Evolutionary conservation across 2,888 invertebrate genomes (phyloP).

Genomic region (Maniola hyperantus): DNA sequence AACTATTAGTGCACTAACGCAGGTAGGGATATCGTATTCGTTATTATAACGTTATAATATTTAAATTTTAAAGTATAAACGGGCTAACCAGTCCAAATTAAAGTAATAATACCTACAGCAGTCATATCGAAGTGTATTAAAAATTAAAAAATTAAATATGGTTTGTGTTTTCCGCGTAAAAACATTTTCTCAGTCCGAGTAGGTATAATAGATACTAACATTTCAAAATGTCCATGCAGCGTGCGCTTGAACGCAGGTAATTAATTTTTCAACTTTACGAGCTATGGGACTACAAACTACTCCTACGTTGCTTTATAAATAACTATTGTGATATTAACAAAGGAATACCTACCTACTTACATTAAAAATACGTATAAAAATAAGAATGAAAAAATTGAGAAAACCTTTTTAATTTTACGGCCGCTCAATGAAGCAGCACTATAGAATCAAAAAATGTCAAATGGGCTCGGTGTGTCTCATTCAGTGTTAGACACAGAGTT

Average conservation of each 20-base stretch:
- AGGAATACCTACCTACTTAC: background rate
- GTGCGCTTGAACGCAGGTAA: slow-evolving; percentile 20
- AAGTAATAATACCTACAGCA: background rate
- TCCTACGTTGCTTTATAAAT: slow-evolving; percentile 27
- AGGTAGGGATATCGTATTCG: too few relatives aligned
- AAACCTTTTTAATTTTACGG: background rate
- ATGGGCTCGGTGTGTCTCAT: too few relatives aligned
- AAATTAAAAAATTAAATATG: too few relatives aligned
- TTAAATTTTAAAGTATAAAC: background rate
- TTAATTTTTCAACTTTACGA: slow-evolving; percentile 34
- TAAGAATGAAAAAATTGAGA: background rate
- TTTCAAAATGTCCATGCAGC: slow-evolving; percentile 24
- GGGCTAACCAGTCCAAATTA: background rate
- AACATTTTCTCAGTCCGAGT: slow-evolving; percentile 24
- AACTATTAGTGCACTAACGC: too few relatives aligned
- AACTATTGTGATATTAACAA: slow-evolving; percentile 29
- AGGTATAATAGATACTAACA: slow-evolving; percentile 17
- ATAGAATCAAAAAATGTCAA: too few relatives aligned
- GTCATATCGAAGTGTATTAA: background rate
- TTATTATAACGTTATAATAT: too few relatives aligned
- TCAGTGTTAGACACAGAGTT: too few relatives aligned
- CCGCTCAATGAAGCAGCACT: too few relatives aligned
- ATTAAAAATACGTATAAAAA: background rate
- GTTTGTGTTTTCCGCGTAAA: slow-evolving; percentile 20
- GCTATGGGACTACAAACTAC: slow-evolving; percentile 21